These are phyloP conservation scores for Meles meles DNA, from an alignment of 2,113 vertebrate genomes.

Conservation along the genomic window DNA sequence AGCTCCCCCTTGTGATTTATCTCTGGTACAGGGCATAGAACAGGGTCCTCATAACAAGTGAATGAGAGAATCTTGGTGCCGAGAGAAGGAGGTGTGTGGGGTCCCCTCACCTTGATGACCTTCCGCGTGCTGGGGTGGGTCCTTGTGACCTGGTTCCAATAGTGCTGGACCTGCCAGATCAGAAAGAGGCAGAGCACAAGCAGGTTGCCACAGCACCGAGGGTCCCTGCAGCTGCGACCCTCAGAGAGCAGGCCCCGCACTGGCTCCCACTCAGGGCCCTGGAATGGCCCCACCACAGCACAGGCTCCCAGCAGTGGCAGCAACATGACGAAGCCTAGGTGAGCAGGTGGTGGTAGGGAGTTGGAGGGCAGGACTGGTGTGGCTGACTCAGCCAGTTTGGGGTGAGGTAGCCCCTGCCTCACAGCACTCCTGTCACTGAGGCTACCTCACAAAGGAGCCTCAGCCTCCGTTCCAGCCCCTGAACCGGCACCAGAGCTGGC, in stretches of 20 bases:
- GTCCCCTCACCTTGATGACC: conserved; percentile 50
- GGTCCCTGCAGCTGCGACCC: conserved; percentile 50
- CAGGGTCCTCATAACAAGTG: background rate
- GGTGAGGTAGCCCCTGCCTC: background rate
- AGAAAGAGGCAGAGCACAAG: conserved; percentile 68
- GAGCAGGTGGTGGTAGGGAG: conserved; percentile 25
- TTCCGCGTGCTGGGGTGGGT: background rate
- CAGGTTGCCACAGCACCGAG: conserved; percentile 61
- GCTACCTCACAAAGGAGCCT: conserved; percentile 61
- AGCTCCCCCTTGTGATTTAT: background rate
- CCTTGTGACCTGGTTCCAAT: conserved; percentile 26
- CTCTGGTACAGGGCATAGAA: background rate
- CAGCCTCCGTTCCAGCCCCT: background rate
- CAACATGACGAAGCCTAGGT: conserved; percentile 37
- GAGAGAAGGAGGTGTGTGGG: background rate
- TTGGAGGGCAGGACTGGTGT: background rate
- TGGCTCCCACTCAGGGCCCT: conserved; percentile 67
- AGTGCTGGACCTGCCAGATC: conserved; percentile 59
- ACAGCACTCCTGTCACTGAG: background rate
- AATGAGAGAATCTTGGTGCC: background rate
- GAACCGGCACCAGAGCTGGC: background rate
- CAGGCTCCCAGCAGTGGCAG: conserved; percentile 59
- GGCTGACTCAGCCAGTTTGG: background rate
- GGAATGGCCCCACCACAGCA: conserved; percentile 54
- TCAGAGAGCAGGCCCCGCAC: conserved; percentile 27